Conservation (phyloP, 2,797 vertebrate species). For the Babyrousa celebensis region DNA sequence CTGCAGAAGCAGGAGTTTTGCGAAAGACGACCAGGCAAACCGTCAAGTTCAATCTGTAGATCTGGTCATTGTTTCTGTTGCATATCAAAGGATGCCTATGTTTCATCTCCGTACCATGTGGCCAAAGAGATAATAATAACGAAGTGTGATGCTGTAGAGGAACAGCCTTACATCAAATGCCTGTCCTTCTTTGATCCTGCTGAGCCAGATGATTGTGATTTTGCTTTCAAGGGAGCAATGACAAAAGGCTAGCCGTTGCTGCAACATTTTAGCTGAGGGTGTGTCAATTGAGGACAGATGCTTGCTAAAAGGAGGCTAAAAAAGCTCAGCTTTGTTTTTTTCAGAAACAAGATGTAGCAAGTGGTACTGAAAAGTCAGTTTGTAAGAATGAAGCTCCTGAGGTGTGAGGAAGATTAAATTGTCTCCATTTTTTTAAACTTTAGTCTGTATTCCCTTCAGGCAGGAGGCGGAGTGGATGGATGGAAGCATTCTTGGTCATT, state of each 20-base stretch:
- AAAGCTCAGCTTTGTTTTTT: conserved; percentile 62
- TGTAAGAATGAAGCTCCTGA: not conserved
- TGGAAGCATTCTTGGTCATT: not conserved
- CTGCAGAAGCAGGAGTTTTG: conserved; percentile 7
- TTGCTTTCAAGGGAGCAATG: conserved; percentile 64
- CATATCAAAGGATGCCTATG: conserved; percentile 66
- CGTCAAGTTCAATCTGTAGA: not conserved
- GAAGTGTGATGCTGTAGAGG: conserved; percentile 66
- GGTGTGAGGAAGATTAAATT: conserved; percentile 51
- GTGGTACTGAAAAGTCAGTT: conserved; percentile 8
- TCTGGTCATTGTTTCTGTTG: conserved; percentile 57
- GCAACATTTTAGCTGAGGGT: conserved; percentile 18
- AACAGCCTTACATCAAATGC: conserved; percentile 40
- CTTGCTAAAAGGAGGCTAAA: not conserved
- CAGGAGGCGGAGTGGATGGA: not conserved
- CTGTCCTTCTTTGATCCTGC: conserved; percentile 63
- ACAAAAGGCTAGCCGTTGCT: conserved; percentile 1
- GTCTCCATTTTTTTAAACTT: not conserved
- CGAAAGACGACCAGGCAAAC: not conserved
- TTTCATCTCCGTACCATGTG: conserved; percentile 49
- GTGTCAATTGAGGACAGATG: conserved; percentile 75
- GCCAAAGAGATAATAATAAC: conserved; percentile 74
- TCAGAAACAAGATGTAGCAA: conserved; percentile 70
- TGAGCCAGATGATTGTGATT: conserved; percentile 78
- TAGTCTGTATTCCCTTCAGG: not conserved